Evolutionary conservation across 2,113 vertebrate genomes (phyloP), one percentile per base, ranked within the genome.

Genomic region (Dermatemys mawii): DNA sequence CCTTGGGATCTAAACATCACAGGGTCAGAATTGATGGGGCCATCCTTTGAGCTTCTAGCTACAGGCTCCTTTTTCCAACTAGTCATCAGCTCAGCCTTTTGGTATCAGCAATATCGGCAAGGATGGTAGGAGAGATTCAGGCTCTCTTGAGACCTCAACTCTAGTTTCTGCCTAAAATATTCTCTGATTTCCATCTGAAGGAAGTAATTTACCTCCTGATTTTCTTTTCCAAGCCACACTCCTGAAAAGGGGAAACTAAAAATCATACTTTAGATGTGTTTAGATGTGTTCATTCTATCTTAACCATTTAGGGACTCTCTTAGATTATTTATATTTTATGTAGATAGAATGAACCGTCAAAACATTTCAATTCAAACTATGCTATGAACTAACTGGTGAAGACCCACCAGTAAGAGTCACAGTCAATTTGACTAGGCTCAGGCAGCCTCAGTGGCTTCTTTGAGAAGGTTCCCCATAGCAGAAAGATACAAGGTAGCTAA

Each of bases 401-500:
- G 27, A 70, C 4, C 67, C 50, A 46, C 12, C 76, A 76, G 50
- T 10, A 0, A 46, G 75, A 70, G 89, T 83, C n/a, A 11, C 57
- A 44, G 3, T 2, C n/a, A 2, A 19, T 80, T 54, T 12, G 8
- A 27, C 2, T 70, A 29, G 70, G 87, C 2, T 38, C 78, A 50
- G 11, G 46, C 87, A 78, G 6, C 1, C 60, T 81, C 60, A 53
- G 26, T 44, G 54, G 5, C 53, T 83, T 85, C 17, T 41, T 51
- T 22, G 29, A 73, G 85, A 16, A 46, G 0, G 0, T 6, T 44
- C 16, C 78, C n/a, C n/a, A 38, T 50, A 83, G 80, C 57, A 7
- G 0, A 78, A 78, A 38, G 44, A 4, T 38, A 26, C 21, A 55
- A 32, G 63, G 1, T 1, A 2, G 13, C 5, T 32, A 11, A 21